These are phyloP conservation scores for Myathropa florea DNA, from an alignment of 2,888 invertebrate genomes.

Conservation along the genomic window DNA sequence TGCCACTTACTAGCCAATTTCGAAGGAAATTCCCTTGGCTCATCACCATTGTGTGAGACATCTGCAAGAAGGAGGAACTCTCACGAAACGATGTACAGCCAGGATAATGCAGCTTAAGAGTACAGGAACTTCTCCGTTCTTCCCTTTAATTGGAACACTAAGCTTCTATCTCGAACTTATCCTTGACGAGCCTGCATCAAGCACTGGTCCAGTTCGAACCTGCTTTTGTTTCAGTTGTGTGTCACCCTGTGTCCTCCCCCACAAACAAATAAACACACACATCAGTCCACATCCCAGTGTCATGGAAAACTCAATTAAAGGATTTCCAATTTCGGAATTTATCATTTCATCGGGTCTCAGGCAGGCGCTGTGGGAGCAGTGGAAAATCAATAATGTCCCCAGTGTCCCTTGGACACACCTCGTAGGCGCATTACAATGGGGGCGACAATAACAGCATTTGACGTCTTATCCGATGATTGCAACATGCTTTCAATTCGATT, in stretches of 20 bases:
- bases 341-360: conserved; percentile 42
- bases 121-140: not conserved
- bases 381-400: conserved; percentile 59
- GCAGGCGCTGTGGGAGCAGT: not conserved
- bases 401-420: not conserved
- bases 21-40: not conserved
- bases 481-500: conserved; percentile 40
- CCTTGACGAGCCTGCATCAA: not conserved
- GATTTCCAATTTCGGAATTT: conserved; percentile 56
- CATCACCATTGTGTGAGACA: not conserved
- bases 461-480: conserved; percentile 55
- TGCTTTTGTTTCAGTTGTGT: not conserved
- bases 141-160: not conserved
- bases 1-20: not conserved
- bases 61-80: too few species aligned
- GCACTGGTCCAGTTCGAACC: not conserved
- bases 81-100: not conserved
- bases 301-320: conserved; percentile 62
- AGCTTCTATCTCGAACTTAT: not conserved
- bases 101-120: not conserved
- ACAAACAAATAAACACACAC: not conserved
- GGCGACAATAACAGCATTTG: conserved; percentile 45
- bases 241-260: not conserved
- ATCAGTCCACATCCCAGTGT: conserved; percentile 12
- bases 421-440: conserved; percentile 19